Base-by-base conservation (phyloP, 2,888 invertebrate species). In the Drosophila helvetica region DNA sequence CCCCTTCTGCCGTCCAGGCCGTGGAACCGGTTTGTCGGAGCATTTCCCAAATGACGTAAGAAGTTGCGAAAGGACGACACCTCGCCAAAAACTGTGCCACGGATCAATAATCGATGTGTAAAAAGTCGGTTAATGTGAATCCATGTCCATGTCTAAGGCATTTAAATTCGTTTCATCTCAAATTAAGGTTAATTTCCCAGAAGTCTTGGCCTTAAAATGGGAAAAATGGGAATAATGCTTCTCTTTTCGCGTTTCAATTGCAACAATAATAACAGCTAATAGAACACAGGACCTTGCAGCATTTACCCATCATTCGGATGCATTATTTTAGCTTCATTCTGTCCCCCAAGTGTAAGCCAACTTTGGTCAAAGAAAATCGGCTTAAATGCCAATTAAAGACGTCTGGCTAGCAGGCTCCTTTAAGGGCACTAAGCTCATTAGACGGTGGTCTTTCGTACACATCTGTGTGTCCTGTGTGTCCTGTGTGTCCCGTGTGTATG, bases 1-100 rank as follows among this genome's bases (percentile, higher is more conserved):
- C 27, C 57, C 27, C 38, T n/a, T n/a, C n/a, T n/a, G n/a, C n/a
- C n/a, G n/a, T 30, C 15, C 54, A 68, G 47, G 58, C 67, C 68
- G 58, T 42, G 51, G 52, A 71, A 63, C 51, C 63, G 63, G 63
- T 72, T 72, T 63, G 70, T 55, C 70, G 45, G 56, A 72, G 63
- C 53, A 56, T 70, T 63, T 72, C 55, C 72, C 70, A 72, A 71
- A 71, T 71, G 71, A 71, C 73, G 73, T 64, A 72, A 71, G 73
- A 71, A 57, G 53, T 71, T 71, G 73, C 71, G 64, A 71, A 71
- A 71, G 63, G 71, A 56, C 66, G 57, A 73, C 73, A 56, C 18
- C 56, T 64, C 70, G 63, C 72, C 72, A 71, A 70, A 71, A 63
- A 38, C 38, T 38, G 38, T 63, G 70, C 52, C 71, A 62, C 55